Percentiles rank a stretch among this genome's conserved stretches.
Conservation (phyloP, 2,797 vertebrate genomes). For the Acropternis orthonyx region DNA sequence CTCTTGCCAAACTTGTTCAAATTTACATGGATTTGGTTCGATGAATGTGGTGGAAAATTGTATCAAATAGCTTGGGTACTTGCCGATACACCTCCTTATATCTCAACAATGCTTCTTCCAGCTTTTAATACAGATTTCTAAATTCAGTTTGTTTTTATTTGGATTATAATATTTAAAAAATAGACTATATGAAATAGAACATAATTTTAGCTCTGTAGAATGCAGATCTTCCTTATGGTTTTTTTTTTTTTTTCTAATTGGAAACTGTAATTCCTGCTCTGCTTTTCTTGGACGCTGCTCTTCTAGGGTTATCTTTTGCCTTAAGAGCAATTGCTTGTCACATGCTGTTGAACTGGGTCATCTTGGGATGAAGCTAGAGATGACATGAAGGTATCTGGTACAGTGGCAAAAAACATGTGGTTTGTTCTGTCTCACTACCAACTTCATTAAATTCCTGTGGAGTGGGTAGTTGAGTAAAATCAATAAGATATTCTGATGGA, state of each 20-base stretch:
- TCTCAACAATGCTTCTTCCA: background rate
- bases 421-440: background rate
- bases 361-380: background rate
- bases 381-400: background rate
- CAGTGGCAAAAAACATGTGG: background rate
- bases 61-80: background rate
- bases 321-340: background rate
- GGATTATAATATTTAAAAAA: background rate
- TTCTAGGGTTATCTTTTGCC: slow-evolving; percentile 5
- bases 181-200: background rate
- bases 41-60: slow-evolving; percentile 46
- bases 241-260: background rate
- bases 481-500: background rate
- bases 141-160: background rate
- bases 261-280: slow-evolving; percentile 10
- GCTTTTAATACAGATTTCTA: background rate
- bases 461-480: background rate
- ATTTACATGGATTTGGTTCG: background rate
- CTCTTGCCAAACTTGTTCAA: slow-evolving; percentile 19
- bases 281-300: slow-evolving; percentile 8
- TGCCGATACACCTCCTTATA: background rate
- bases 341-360: slow-evolving; percentile 7
- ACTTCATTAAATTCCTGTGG: background rate
- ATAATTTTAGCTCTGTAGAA: background rate
- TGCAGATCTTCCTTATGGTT: background rate